Conservation (phyloP, 2,113 vertebrate genomes). For the Pachycephala philippinensis region DNA sequence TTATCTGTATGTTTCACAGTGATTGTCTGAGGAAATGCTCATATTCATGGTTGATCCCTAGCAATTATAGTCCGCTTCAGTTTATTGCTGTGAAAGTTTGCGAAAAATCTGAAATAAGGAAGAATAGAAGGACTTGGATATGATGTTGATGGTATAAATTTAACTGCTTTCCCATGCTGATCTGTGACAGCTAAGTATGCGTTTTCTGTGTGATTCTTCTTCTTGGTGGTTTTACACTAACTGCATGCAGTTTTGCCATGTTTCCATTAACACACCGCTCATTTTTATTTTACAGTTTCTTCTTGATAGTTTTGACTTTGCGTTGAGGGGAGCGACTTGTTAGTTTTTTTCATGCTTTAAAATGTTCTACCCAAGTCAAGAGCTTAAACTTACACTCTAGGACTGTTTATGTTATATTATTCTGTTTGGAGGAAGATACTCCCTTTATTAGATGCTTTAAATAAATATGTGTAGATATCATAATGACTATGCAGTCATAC, state of each 20-base stretch:
- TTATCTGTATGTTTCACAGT: slow-evolving; percentile 16
- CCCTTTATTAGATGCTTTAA: not conserved
- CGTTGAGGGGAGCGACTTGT: not conserved
- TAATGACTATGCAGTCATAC: not conserved
- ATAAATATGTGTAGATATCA: not conserved
- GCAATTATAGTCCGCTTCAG: not conserved
- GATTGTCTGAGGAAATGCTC: slow-evolving; percentile 10
- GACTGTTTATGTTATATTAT: not conserved
- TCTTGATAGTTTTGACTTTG: not conserved
- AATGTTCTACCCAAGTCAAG: not conserved
- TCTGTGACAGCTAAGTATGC: slow-evolving; percentile 52
- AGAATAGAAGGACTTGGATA: slow-evolving; percentile 40
- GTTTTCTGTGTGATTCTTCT: slow-evolving; percentile 57
- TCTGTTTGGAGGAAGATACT: not conserved
- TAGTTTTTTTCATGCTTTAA: not conserved
- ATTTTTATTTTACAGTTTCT: slow-evolving; percentile 27
- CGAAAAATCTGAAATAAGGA: slow-evolving; percentile 63
- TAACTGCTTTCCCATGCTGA: slow-evolving; percentile 53
- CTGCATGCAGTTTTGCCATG: slow-evolving; percentile 67
- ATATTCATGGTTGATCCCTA: not conserved
- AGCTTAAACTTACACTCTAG: not conserved
- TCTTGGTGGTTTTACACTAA: slow-evolving; percentile 70
- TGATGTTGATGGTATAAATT: not conserved
- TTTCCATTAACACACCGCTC: slow-evolving; percentile 59
- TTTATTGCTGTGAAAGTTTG: slow-evolving; percentile 32